These are phyloP conservation scores for Caloenas nicobarica DNA, from an alignment of 2,113 vertebrate genomes.

Conservation along the genomic window DNA sequence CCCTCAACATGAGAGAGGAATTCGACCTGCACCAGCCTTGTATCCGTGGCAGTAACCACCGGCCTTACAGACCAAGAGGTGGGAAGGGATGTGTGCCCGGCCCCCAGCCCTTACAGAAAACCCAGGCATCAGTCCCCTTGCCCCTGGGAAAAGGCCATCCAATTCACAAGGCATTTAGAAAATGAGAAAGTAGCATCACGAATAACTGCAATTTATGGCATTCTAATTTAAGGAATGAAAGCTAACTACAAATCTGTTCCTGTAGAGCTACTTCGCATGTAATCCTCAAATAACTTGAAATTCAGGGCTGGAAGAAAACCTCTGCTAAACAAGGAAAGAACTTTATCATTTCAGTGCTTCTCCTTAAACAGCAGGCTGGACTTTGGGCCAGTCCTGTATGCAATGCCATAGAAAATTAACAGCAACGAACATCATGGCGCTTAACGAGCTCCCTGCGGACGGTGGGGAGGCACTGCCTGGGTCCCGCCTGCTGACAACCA, in stretches of 20 bases:
- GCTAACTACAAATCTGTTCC: neutral
- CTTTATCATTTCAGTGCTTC: neutral
- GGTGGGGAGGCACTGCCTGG: neutral
- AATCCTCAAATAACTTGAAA: neutral
- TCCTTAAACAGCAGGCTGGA: neutral
- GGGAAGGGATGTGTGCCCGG: fast-evolving
- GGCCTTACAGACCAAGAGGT: neutral
- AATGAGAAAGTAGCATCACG: neutral
- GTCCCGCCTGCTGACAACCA: neutral
- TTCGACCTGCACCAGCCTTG: neutral
- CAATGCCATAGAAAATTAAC: neutral
- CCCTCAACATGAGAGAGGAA: fast-evolving
- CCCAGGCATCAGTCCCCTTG: neutral
- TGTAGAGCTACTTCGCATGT: neutral
- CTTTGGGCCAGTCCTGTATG: neutral
- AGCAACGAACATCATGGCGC: neutral
- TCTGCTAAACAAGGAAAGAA: neutral
- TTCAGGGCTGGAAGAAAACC: neutral
- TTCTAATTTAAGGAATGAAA: neutral
- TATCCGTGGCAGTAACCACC: neutral
- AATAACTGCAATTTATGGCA: neutral
- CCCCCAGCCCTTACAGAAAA: neutral
- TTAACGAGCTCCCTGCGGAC: slow-evolving; percentile 8
- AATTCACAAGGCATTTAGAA: neutral
- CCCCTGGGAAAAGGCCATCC: neutral